Evolutionary conservation across 2,888 invertebrate genomes (phyloP).

Genomic region (Ecliptopera silaceata): DNA sequence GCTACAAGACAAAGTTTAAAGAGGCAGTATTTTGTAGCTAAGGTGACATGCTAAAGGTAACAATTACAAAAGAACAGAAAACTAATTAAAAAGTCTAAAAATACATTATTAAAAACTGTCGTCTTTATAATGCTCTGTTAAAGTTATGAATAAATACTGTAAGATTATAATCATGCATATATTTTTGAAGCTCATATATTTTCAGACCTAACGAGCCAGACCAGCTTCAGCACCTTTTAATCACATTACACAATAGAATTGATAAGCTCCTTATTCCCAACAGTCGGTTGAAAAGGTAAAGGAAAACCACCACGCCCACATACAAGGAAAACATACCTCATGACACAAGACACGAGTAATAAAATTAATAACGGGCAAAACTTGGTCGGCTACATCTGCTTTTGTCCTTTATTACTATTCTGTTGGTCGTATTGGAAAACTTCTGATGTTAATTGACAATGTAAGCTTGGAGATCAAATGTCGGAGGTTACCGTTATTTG

Average conservation of each 20-base stretch:
- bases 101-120: too few relatives aligned
- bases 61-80: too few relatives aligned
- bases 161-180: too few relatives aligned
- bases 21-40: too few relatives aligned
- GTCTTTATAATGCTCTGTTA: too few relatives aligned
- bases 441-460: conserved; percentile 22
- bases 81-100: too few relatives aligned
- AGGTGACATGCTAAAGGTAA: too few relatives aligned
- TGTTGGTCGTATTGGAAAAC: conserved; percentile 17
- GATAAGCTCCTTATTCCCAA: background rate
- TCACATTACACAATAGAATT: background rate
- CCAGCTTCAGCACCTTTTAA: too few relatives aligned
- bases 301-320: background rate
- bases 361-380: conserved; percentile 18
- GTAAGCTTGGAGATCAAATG: conserved; percentile 6
- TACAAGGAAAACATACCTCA: conserved; percentile 9
- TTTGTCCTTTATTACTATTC: conserved; percentile 11
- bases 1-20: too few relatives aligned
- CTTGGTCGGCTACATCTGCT: conserved; percentile 14
- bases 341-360: conserved; percentile 12
- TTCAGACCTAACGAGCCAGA: too few relatives aligned
- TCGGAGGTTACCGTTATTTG: conserved; percentile 1
- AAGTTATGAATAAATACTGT: too few relatives aligned
- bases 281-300: background rate
- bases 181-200: too few relatives aligned